Conservation (phyloP, 2,113 vertebrate species). For the Dipodomys merriami region DNA sequence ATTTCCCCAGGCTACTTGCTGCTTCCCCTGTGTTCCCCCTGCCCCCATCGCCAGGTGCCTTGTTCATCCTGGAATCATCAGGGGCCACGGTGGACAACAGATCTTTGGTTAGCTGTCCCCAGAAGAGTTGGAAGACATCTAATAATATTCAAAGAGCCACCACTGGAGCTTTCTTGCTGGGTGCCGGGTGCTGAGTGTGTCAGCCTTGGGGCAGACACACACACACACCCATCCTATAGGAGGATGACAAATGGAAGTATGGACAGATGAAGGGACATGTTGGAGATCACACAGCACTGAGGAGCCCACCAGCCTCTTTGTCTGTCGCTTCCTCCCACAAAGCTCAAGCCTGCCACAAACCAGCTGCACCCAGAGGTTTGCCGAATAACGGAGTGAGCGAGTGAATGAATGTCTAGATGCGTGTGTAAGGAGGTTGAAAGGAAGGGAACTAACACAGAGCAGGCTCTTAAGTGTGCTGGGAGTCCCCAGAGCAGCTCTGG, state of each 20-base stretch:
- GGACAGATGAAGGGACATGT: not conserved
- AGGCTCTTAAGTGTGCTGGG: not conserved
- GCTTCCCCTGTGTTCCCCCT: not conserved
- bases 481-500: not conserved
- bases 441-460: not conserved
- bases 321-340: not conserved
- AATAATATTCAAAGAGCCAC: not conserved
- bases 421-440: not conserved
- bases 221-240: fast-evolving
- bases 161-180: not conserved
- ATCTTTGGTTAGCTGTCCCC: not conserved
- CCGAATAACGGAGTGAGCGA: not conserved
- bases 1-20: not conserved
- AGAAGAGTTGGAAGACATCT: not conserved
- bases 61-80: not conserved
- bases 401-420: not conserved
- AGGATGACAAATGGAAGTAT: not conserved
- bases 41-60: not conserved
- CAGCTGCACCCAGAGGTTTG: not conserved
- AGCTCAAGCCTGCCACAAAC: not conserved
- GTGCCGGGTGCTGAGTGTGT: no score
- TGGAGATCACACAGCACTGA: not conserved
- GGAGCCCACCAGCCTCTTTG: not conserved
- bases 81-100: fast-evolving
- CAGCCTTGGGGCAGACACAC: not conserved